phyloP scores from a whole-genome alignment of 2,888 invertebrate species.

The Helicoverpa assulta region DNA sequence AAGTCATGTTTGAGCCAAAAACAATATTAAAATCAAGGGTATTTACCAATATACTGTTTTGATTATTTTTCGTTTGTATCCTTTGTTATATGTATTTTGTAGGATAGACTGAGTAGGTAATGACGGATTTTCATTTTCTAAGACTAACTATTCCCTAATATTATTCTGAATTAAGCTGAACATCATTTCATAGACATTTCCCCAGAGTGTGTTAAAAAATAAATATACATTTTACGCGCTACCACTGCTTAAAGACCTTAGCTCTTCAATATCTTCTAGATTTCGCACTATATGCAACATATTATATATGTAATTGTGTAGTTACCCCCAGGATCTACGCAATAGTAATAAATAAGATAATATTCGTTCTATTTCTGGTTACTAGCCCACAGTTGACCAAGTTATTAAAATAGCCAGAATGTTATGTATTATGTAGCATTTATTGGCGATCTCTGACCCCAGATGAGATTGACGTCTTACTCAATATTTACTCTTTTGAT shows the following conservation, averaged over 20 bases:
- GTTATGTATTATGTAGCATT: constrained; percentile 18
- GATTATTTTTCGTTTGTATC: no score
- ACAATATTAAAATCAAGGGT: no score
- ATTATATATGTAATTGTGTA: constrained; percentile 15
- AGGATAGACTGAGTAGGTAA: constrained; percentile 10
- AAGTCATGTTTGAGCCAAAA: no score
- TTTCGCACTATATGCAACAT: constrained; percentile 4
- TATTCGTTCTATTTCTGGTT: constrained; percentile 42
- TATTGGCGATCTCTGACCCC: constrained; percentile 28
- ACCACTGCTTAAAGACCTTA: constrained; percentile 6
- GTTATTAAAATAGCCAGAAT: constrained; percentile 39
- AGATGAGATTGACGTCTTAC: constrained; percentile 19
- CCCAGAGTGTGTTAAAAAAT: constrained; percentile 18
- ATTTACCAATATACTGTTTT: no score
- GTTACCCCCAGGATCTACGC: constrained; percentile 20
- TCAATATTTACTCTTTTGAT: constrained; percentile 13
- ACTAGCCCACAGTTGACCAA: constrained; percentile 34
- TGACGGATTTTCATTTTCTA: constrained; percentile 20
- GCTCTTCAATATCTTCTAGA: background rate
- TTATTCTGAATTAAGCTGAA: constrained; percentile 19
- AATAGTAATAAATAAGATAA: constrained; percentile 42
- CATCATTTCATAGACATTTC: constrained; percentile 31
- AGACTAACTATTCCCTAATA: constrained; percentile 36
- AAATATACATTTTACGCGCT: constrained; percentile 7
- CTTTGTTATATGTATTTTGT: no score